Percentiles rank a stretch among this genome's conserved stretches.
Conservation (phyloP, 2,113 vertebrate genomes). For the Oncorhynchus mykiss region DNA sequence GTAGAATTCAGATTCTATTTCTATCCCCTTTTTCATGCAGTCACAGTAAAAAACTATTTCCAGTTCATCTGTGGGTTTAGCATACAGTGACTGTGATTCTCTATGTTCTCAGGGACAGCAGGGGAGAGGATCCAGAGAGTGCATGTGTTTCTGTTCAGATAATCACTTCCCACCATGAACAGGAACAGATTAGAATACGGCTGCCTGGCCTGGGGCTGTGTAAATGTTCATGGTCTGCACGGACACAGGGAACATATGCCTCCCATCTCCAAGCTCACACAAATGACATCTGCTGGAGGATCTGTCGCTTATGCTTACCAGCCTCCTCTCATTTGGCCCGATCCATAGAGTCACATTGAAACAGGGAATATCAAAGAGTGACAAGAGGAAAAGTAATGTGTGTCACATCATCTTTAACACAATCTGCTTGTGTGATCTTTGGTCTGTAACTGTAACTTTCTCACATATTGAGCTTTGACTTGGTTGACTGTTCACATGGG, state of each 20-base stretch:
- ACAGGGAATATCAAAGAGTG: background rate
- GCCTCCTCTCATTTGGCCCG: background rate
- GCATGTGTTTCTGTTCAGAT: constrained; percentile 15
- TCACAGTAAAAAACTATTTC: background rate
- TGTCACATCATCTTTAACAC: background rate
- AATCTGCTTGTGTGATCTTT: background rate
- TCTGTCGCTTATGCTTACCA: background rate
- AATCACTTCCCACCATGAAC: constrained; percentile 14
- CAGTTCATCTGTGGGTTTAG: background rate
- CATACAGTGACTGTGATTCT: background rate
- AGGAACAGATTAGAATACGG: constrained; percentile 18
- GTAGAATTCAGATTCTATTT: background rate
- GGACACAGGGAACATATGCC: constrained; percentile 15
- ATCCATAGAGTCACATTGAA: background rate
- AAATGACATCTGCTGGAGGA: constrained; percentile 13
- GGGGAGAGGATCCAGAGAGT: constrained; percentile 3
- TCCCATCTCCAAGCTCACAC: constrained; percentile 2
- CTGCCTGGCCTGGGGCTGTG: constrained; percentile 8
- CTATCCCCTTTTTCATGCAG: background rate
- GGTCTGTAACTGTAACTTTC: background rate
- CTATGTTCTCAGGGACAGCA: background rate
- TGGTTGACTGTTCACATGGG: too few species aligned
- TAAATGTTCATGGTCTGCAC: constrained; percentile 7
- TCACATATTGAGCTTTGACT: too few species aligned
- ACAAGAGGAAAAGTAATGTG: background rate